Percentiles rank a stretch among this genome's conserved stretches.
Conservation (phyloP, 92 coral and sea anemone genomes). For the Nematostella vectensis region DNA sequence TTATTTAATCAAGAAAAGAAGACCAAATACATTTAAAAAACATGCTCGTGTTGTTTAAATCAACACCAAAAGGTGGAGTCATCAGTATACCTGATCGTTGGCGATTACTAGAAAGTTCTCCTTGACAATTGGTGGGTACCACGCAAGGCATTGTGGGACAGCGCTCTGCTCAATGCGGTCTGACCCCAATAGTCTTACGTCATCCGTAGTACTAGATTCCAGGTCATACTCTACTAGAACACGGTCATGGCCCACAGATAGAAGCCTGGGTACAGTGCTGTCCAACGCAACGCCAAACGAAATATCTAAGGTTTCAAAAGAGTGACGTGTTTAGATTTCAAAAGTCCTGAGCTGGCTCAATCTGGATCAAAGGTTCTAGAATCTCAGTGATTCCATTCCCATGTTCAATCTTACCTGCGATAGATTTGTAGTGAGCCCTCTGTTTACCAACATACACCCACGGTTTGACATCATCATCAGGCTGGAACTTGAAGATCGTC, state of each 20-base stretch:
- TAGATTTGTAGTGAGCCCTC: constrained; percentile 89
- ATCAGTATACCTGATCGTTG: constrained; percentile 74
- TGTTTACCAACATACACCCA: constrained; percentile 96
- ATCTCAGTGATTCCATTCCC: no score
- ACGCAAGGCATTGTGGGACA: constrained; percentile 88
- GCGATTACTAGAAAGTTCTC: constrained; percentile 92
- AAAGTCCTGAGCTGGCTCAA: neutral
- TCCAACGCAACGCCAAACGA: constrained; percentile 84
- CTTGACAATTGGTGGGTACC: constrained; percentile 98
- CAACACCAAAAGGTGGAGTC: no score
- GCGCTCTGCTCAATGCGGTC: constrained; percentile 98
- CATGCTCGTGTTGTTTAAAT: no score
- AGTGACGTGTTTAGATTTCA: neutral
- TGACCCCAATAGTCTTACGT: constrained; percentile 76
- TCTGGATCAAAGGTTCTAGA: no score
- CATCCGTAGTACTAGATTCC: constrained; percentile 81
- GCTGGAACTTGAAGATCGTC: constrained; percentile 75
- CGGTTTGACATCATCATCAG: constrained; percentile 53
- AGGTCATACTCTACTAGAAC: constrained; percentile 94
- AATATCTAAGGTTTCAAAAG: constrained; percentile 43
- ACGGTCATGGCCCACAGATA: constrained; percentile 88
- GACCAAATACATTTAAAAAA: no score
- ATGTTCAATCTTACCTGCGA: constrained; percentile 65
- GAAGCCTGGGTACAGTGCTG: constrained; percentile 70
- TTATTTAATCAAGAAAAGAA: no score